phyloP scores from a whole-genome alignment of 2,113 vertebrate genomes.

The Rhinolophus ferrumequinum region DNA sequence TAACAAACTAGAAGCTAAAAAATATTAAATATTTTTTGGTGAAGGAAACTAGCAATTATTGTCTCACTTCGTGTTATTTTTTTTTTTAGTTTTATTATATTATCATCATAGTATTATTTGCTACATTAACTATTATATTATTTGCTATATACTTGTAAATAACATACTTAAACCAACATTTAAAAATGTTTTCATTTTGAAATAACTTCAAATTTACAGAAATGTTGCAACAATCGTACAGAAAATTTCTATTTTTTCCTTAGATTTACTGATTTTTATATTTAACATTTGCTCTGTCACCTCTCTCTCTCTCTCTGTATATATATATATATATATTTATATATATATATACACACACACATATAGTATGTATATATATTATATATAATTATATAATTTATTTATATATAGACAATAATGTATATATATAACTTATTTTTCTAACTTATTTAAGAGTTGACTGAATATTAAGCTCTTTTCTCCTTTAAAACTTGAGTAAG shows the following conservation, averaged over 20 bases:
- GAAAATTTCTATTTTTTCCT: not conserved
- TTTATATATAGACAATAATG: not conserved
- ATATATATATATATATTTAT: not conserved
- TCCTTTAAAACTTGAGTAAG: conserved; percentile 8
- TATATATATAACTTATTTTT: not conserved
- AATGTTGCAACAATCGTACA: not conserved
- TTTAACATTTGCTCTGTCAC: not conserved
- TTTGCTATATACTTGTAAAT: not conserved
- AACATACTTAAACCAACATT: not conserved
- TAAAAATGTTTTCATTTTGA: not conserved
- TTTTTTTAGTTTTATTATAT: not conserved
- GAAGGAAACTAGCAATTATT: not conserved
- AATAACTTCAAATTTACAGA: conserved; percentile 1
- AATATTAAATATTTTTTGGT: not conserved
- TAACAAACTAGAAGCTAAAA: conserved; percentile 77
- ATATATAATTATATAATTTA: not conserved
- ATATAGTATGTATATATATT: not conserved
- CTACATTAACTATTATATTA: not conserved
- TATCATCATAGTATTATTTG: not conserved
- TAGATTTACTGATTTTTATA: not conserved
- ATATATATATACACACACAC: no score
- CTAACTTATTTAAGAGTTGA: not conserved
- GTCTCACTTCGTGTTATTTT: not conserved
- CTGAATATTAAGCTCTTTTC: not conserved
- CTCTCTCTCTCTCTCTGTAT: not conserved